Base-by-base conservation (phyloP, 1,140 invertebrate species). In the Diploscapter pachys region DNA sequence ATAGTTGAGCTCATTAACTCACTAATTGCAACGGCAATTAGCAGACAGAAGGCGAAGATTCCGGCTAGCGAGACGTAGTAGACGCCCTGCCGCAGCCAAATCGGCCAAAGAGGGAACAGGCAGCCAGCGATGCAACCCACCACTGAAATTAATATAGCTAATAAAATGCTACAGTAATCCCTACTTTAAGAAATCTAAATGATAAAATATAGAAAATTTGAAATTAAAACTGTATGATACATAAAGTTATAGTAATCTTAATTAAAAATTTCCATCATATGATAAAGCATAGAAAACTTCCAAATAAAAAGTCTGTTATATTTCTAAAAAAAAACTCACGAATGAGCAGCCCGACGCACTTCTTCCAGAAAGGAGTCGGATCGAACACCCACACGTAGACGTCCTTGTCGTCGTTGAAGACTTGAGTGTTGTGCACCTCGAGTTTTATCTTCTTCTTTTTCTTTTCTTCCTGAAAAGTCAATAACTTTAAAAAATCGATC, bases 301-400 rank as follows among this genome's bases (percentile, higher is more conserved):
- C 2, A 50, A 52, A 56, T n/a, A 57, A 57, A 70, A 31, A 31
- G 31, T 1, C 0, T 31, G 31, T 31, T 31, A 31, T 31, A 31
- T 31, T 31, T 31, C 0, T 5, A 76, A 48, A 5, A 75, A 49
- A 3, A 8, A 48, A 80, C 85, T 81, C 81, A 89, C 88, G 86
- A 74, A 98, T 89, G 0, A 95, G 88, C 50, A 92, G 89, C 65
- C 96, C 96, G 83, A 95, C 92, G 78, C 98, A 89, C 91, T 95
- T 98, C 84, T 97, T 97, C 88, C 94, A 93, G 74, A 95, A 90
- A 6, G 95, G 94, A 81, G 96, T 94, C 4, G 96, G 96, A 87
- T 99, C 96, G 88, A 97, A 99, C 72, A 99, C 92, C 97, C 97
- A 99, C 11, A 99, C 96, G 88, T 98, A 99, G 3, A 96, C 93